Conservation (phyloP, 92 coral and sea anemone genomes). For the Heliopora coerulea region DNA sequence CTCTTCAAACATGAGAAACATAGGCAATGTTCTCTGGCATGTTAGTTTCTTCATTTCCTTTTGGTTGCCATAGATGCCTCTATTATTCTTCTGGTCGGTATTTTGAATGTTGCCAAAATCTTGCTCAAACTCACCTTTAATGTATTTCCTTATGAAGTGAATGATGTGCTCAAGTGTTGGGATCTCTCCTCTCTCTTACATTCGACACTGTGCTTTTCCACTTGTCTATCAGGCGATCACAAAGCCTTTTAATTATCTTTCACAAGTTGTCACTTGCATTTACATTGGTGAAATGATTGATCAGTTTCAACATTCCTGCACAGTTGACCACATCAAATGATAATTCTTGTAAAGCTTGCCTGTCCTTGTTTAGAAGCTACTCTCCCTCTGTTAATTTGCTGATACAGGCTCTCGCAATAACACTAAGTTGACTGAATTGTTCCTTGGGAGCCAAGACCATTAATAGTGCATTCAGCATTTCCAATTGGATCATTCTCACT, state of each 20-base stretch:
- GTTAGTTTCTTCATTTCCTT: slow-evolving; percentile 4
- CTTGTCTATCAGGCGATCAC: slow-evolving; percentile 4
- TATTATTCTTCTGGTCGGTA: not conserved
- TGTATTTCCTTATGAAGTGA: not conserved
- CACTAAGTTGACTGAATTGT: slow-evolving; percentile 51
- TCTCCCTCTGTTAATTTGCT: slow-evolving; percentile 37
- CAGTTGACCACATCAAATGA: slow-evolving; percentile 53
- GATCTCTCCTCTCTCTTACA: not conserved
- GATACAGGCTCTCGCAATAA: slow-evolving; percentile 45
- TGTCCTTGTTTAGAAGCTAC: slow-evolving; percentile 30
- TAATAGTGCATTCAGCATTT: slow-evolving; percentile 54
- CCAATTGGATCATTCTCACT: slow-evolving; percentile 46
- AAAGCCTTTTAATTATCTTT: slow-evolving; percentile 4
- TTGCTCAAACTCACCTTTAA: slow-evolving; percentile 6
- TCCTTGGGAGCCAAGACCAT: slow-evolving; percentile 49
- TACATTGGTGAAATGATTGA: slow-evolving; percentile 39
- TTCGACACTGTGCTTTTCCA: slow-evolving; percentile 1
- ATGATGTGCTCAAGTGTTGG: slow-evolving; percentile 2
- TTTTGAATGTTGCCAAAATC: slow-evolving; percentile 19
- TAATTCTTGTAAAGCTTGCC: slow-evolving; percentile 45
- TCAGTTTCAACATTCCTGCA: slow-evolving; percentile 37
- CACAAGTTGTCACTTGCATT: slow-evolving; percentile 31
- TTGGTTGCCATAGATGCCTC: slow-evolving; percentile 5
- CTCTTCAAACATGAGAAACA: slow-evolving; percentile 29
- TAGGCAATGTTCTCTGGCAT: slow-evolving; percentile 9